Percentiles rank a stretch among this genome's conserved stretches.
phyloP scores from a whole-genome alignment of 2,888 invertebrate species.

The Cancer borealis region DNA sequence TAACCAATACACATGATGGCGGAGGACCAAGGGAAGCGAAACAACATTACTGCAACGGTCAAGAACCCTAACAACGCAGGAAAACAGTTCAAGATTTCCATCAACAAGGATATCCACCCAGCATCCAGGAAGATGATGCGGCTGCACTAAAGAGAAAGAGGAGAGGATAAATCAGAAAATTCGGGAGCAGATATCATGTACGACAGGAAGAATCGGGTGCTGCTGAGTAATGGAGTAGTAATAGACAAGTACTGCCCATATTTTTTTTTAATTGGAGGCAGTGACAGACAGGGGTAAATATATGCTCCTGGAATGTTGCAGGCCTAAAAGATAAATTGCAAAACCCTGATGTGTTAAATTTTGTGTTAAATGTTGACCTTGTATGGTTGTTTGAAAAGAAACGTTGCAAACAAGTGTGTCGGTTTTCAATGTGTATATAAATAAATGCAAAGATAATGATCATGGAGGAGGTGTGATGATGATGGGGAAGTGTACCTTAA shows the following conservation, averaged over 20 bases:
- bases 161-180: neutral
- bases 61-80: slow-evolving; percentile 17
- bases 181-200: neutral
- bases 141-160: neutral
- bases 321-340: neutral
- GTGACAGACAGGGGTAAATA: neutral
- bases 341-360: neutral
- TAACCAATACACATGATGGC: neutral
- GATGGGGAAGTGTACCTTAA: neutral
- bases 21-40: neutral
- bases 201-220: slow-evolving; percentile 28
- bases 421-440: slow-evolving; percentile 16
- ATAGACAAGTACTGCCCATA: neutral
- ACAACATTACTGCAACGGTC: slow-evolving; percentile 15
- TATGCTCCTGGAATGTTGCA: slow-evolving; percentile 23
- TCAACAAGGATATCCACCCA: no score
- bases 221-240: neutral
- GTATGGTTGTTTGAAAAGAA: neutral
- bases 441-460: neutral
- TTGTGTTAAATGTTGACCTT: slow-evolving; percentile 7
- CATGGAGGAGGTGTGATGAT: slow-evolving; percentile 28
- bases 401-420: neutral
- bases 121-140: neutral
- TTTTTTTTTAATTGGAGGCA: neutral
- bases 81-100: neutral